Evolutionary conservation across 64 coral and sea anemone species (phyloP).

Genomic region (Cladopsammia gracilis): DNA sequence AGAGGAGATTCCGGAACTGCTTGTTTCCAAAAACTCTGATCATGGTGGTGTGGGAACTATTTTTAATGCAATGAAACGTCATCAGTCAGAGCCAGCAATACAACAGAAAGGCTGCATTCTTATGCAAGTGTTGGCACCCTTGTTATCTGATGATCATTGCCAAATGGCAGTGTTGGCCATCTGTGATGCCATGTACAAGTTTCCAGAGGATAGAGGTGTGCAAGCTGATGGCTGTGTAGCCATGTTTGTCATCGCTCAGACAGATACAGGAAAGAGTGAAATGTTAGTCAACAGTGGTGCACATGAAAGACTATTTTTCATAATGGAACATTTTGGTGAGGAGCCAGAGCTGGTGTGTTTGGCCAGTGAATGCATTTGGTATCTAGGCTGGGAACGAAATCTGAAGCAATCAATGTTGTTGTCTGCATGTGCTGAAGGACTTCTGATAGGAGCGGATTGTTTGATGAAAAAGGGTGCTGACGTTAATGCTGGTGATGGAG

Average conservation of each 20-base stretch:
- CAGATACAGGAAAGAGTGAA: constrained; percentile 61
- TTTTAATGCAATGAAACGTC: constrained; percentile 63
- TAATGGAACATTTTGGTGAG: constrained; percentile 75
- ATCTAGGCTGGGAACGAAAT: constrained; percentile 77
- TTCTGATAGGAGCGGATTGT: constrained; percentile 75
- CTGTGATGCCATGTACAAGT: constrained; percentile 70
- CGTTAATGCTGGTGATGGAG: constrained; percentile 87
- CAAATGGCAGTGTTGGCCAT: constrained; percentile 22
- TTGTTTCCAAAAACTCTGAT: constrained; percentile 46
- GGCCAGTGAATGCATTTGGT: constrained; percentile 90
- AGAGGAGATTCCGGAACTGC: constrained; percentile 75
- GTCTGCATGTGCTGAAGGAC: constrained; percentile 80
- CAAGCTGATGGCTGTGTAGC: constrained; percentile 89
- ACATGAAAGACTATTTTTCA: constrained; percentile 84
- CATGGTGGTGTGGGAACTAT: constrained; percentile 64
- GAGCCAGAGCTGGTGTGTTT: constrained; percentile 68
- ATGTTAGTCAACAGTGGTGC: constrained; percentile 73
- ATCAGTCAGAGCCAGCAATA: constrained; percentile 41
- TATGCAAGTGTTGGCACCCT: constrained; percentile 68
- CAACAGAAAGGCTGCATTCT: constrained; percentile 88
- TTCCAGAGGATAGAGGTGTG: constrained; percentile 55
- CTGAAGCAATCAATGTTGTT: constrained; percentile 84
- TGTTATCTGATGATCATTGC: constrained; percentile 65
- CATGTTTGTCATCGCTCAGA: constrained; percentile 80
- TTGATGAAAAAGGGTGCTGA: constrained; percentile 89